Base-by-base conservation (phyloP, 2,888 invertebrate species). In the Habrosyne pyritoides region DNA sequence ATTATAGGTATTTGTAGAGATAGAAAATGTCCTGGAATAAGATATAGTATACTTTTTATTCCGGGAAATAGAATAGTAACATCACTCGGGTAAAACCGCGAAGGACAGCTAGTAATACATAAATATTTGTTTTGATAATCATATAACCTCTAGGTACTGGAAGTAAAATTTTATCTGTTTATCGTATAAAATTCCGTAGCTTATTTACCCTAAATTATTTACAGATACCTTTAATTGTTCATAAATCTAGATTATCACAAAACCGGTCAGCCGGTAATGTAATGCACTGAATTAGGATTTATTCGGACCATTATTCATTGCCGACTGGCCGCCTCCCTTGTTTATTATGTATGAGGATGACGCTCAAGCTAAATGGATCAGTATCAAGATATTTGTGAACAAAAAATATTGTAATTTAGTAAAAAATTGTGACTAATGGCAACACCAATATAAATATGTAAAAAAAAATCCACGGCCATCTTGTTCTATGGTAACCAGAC, bases 231-330 rank as follows among this genome's bases (percentile, higher is more conserved):
- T 59, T 61, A 56, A 71, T 59, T 66, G 69, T 71, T 63, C 74
- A 75, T 83, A 81, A 77, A 81, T 83, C 75, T 69, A 66, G 74
- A 75, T 81, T 79, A 81, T 71, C 77, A 69, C 69, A 69, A 66
- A 68, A 69, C 64, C 68, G 66, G 66, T 66, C 62, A 66, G 67
- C 54, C 64, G 52, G 71, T 76, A 76, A 77, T 79, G 77, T 81
- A 81, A 81, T 81, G 79, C 77, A 81, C 71, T 75, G 77, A 79
- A 83, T 83, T 80, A 82, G 77, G 77, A 82, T 84, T 81, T 83
- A 81, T 80, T 75, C 56, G 60, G 55, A 64, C 75, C 75, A 78
- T 83, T 75, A 75, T 73, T 81, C 79, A 80, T 77, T 71, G 72
- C 69, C 66, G 67, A 68, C 67, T 68, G 69, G 68, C 64, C 66